phyloP scores from a whole-genome alignment of 2,113 vertebrate genomes.

The Salvelinus namaycush region DNA sequence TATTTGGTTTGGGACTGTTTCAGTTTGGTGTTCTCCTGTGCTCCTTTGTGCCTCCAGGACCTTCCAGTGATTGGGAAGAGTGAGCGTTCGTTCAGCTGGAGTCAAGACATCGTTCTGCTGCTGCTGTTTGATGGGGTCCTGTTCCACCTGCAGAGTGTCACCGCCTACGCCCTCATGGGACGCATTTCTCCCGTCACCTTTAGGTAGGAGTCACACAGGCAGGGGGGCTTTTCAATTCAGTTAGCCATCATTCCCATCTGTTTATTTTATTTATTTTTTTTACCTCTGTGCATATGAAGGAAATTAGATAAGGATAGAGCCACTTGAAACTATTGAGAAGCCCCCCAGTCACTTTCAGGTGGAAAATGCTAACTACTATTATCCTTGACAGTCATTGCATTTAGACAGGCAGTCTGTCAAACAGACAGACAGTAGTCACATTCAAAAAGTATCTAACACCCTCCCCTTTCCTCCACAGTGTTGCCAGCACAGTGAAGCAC shows the following conservation, averaged over 20 bases:
- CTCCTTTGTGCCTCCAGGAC: slow-evolving; percentile 50
- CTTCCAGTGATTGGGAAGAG: slow-evolving; percentile 79
- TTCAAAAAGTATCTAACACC: neutral
- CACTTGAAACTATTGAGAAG: no score
- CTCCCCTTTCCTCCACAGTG: slow-evolving; percentile 69
- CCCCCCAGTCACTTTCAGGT: no score
- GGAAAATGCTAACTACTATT: no score
- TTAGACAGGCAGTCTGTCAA: no score
- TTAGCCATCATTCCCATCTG: no score
- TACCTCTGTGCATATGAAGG: no score
- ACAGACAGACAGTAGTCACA: no score
- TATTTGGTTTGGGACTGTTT: no score
- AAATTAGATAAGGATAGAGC: no score
- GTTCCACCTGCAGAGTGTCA: slow-evolving; percentile 95
- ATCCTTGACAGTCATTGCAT: no score
- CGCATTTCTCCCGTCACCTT: slow-evolving; percentile 95
- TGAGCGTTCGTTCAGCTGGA: slow-evolving; percentile 79
- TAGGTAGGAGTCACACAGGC: slow-evolving; percentile 74
- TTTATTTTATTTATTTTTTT: no score
- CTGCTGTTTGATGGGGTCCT: slow-evolving; percentile 86
- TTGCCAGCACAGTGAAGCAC: slow-evolving; percentile 95
- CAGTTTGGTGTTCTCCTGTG: neutral
- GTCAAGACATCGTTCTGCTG: slow-evolving; percentile 82
- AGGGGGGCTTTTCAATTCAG: no score
- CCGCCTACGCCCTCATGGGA: slow-evolving; percentile 94